Evolutionary conservation across 2,113 vertebrate genomes (phyloP).

Genomic region (Taurulus bubalis): DNA sequence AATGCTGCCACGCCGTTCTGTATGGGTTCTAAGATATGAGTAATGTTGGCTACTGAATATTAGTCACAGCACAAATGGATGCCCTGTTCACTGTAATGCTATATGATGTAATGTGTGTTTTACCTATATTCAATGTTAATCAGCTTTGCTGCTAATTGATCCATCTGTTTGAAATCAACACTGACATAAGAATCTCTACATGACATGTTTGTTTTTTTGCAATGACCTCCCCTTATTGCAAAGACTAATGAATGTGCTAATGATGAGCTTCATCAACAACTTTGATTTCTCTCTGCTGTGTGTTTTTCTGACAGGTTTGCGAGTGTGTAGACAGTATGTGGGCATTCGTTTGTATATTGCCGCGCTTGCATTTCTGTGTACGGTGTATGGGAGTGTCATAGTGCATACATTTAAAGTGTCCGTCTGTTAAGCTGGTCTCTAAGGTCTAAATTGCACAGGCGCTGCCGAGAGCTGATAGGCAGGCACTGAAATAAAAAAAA

Average conservation of each 20-base stretch:
- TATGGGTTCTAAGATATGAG: conserved; percentile 4
- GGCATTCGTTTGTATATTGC: background rate
- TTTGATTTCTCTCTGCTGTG: background rate
- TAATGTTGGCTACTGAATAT: background rate
- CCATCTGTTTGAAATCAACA: conserved; percentile 22
- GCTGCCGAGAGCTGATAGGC: conserved; percentile 40
- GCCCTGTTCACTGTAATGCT: conserved; percentile 1
- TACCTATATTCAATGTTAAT: conserved; percentile 15
- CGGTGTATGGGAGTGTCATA: background rate
- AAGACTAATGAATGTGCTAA: background rate
- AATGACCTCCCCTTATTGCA: background rate
- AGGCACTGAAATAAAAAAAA: conserved; percentile 25
- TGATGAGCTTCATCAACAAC: background rate
- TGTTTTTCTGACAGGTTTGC: background rate
- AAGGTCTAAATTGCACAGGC: conserved; percentile 30
- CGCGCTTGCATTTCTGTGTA: background rate
- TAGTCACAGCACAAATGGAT: conserved; percentile 24
- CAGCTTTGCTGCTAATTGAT: background rate
- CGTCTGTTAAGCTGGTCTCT: conserved; percentile 7
- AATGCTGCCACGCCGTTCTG: background rate
- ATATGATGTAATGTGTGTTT: conserved; percentile 2
- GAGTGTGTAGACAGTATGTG: background rate
- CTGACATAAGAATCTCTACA: background rate
- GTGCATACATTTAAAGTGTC: conserved; percentile 19
- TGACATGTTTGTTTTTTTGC: background rate